Conservation (phyloP, 2,888 invertebrate genomes). For the Thymelicus acteon region DNA sequence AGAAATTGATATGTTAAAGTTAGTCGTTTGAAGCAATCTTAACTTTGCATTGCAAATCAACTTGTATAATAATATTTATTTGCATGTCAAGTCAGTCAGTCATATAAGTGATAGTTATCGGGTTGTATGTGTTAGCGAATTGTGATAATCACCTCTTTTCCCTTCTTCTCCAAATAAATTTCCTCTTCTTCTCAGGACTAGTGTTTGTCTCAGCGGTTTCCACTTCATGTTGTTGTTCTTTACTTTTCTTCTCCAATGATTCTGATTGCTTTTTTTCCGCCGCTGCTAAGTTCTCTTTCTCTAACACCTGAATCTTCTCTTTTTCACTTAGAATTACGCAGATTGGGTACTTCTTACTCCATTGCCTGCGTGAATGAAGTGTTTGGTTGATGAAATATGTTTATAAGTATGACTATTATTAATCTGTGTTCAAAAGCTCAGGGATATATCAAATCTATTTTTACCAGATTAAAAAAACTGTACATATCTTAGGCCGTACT, state of each 20-base stretch:
- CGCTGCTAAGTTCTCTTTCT: slow-evolving; percentile 61
- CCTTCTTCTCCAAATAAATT: slow-evolving; percentile 74
- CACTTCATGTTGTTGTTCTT: slow-evolving; percentile 61
- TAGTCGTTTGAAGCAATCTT: too few species aligned
- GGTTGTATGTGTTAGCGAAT: not conserved
- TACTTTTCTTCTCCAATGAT: slow-evolving; percentile 62
- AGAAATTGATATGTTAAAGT: too few species aligned
- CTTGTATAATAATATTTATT: too few species aligned
- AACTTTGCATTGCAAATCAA: too few species aligned
- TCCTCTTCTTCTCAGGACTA: slow-evolving; percentile 75
- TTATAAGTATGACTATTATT: too few species aligned
- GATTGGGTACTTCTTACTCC: slow-evolving; percentile 98
- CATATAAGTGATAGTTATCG: too few species aligned
- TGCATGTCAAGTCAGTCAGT: too few species aligned
- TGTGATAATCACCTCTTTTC: slow-evolving; percentile 65
- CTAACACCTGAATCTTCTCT: slow-evolving; percentile 76
- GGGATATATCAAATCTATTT: too few species aligned
- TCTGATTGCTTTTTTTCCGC: slow-evolving; percentile 63
- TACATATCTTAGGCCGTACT: too few species aligned
- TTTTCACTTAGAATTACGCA: slow-evolving; percentile 87
- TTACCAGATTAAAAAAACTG: too few species aligned
- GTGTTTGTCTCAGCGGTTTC: slow-evolving; percentile 79
- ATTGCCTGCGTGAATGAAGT: slow-evolving; percentile 81
- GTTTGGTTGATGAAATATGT: too few species aligned
- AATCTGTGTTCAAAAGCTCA: too few species aligned